Conservation (phyloP, 2,888 invertebrate species). For the Eupithecia exiguata region DNA sequence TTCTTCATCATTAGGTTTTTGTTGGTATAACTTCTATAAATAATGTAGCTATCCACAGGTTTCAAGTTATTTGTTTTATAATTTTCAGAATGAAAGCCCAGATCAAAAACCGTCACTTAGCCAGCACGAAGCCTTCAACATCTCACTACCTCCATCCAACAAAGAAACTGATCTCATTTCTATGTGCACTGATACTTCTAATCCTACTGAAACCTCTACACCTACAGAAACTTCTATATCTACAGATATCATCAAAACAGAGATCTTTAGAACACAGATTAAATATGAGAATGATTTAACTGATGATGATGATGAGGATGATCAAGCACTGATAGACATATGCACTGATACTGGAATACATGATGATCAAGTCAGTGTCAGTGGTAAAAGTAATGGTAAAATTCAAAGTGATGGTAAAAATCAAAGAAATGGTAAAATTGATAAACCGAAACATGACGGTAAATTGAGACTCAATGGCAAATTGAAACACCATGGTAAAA, state of each 20-base stretch:
- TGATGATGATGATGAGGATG: slow-evolving; percentile 52
- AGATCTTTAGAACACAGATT: slow-evolving; percentile 21
- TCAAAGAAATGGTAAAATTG: background rate
- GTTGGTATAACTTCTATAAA: no score
- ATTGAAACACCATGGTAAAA: background rate
- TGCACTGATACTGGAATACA: slow-evolving; percentile 8
- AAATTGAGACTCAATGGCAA: background rate
- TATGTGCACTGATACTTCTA: background rate
- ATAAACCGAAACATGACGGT: background rate
- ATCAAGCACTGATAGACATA: slow-evolving; percentile 45
- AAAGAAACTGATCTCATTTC: background rate
- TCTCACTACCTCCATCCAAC: slow-evolving; percentile 9
- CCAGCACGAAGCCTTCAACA: background rate
- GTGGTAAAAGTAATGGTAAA: background rate
- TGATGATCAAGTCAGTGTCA: background rate
- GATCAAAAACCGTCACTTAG: background rate
- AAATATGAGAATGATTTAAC: slow-evolving; percentile 39
- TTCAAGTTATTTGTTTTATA: background rate
- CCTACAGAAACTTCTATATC: background rate
- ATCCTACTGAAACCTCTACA: background rate
- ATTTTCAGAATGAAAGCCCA: slow-evolving; percentile 10
- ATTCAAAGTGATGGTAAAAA: background rate
- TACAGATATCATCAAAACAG: slow-evolving; percentile 19
- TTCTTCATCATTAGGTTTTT: no score
- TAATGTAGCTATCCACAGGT: no score